phyloP scores from a whole-genome alignment of 2,888 invertebrate genomes.

The Lumbricus terrestris region DNA sequence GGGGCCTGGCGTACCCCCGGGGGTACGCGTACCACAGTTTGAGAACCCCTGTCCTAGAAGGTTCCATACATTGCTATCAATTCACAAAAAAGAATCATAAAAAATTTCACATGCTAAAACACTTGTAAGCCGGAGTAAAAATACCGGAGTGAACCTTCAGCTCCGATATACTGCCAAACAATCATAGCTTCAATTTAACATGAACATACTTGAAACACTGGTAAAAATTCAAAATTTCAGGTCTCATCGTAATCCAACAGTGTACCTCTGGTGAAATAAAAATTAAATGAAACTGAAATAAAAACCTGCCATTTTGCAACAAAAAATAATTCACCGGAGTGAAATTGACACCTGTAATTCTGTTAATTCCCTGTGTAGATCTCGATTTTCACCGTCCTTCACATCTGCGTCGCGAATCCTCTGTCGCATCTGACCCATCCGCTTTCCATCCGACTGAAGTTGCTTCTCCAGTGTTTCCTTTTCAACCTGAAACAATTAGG shows the following conservation, averaged over 20 bases:
- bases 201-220: not conserved
- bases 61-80: not conserved
- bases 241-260: not conserved
- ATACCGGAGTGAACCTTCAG: not conserved
- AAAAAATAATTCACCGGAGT: not conserved
- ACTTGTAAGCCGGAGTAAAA: not conserved
- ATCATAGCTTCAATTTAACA: not conserved
- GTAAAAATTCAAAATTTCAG: not conserved
- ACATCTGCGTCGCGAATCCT: slow-evolving; percentile 41
- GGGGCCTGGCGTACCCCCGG: too few relatives aligned
- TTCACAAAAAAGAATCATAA: not conserved
- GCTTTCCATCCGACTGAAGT: slow-evolving; percentile 46
- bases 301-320: not conserved
- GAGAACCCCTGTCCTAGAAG: too few relatives aligned
- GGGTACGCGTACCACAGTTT: too few relatives aligned
- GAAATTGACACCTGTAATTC: slow-evolving; percentile 45
- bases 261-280: not conserved
- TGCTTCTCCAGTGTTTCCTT: slow-evolving; percentile 42
- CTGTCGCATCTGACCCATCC: slow-evolving; percentile 40
- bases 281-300: not conserved
- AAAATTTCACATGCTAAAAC: not conserved
- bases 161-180: not conserved
- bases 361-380: slow-evolving; percentile 48
- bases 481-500: not conserved
- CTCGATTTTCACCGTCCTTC: slow-evolving; percentile 47